Base-by-base conservation (phyloP, 2,797 vertebrate genomes). In the Triplophysa yarkandensis region DNA sequence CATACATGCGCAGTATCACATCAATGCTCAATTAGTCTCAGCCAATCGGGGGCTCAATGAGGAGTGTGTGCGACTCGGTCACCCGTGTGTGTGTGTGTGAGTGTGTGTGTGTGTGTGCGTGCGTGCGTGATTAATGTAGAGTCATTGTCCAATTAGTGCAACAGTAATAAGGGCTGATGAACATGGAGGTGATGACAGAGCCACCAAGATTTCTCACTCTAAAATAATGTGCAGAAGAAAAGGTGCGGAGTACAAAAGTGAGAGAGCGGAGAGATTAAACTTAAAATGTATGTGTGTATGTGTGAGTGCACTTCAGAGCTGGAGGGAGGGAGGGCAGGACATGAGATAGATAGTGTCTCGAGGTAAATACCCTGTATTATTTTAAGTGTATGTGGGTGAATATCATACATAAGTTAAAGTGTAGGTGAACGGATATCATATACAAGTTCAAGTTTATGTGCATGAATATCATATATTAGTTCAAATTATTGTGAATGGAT, bases 21-120 rank as follows among this genome's bases (percentile, higher is more conserved):
- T 79, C 86, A 57, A 72, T 71, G 85, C 87, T 90, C 87, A 90
- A 86, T 92, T 92, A 89, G 84, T 83, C 73, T 79, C 60, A 74
- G 83, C 90, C 91, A 91, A 92, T 93, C 90, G 87, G 85, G 84
- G 77, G 85, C 71, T 88, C 87, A 91, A 91, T 92, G 90, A 90
- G 79, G 80, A 79, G 63, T 86, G 86, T 89, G 85, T 79, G 81
- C 88, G 87, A 90, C 88, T 91, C 85, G 64, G 58, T 74, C 70
- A 79, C 84, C 84, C 57, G 81, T 43, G 66, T 80, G 74, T 77
- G 23, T 41, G 74, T 83, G 83, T 86, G 30, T 30, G 30, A 39
- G 74, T 83, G 83, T 86, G 63, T 86, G 86, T 88, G 85, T 79
- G 81, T 88, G 87, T 39, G 36, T 13, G 36, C 13, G 36, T 39